Evolutionary conservation across 2,113 vertebrate genomes (phyloP), one percentile per base, ranked within the genome.

Genomic region (Conger conger): DNA sequence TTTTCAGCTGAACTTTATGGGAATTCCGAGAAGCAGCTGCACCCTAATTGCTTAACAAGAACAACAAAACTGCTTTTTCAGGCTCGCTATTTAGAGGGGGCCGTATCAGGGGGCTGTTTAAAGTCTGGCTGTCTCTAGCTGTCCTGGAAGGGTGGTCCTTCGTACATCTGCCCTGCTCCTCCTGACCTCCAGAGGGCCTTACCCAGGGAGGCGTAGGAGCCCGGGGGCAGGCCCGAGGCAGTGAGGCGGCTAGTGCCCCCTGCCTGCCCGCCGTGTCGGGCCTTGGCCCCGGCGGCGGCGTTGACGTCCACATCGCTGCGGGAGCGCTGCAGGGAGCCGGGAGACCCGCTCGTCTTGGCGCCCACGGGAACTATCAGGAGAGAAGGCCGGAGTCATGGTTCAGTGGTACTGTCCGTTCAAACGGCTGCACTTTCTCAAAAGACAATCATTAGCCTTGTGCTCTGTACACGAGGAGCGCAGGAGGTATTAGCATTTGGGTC

Each of bases 261-360:
- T 1, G 95, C 2, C 92, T 96, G 96, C 0, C 96, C 97, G 0
- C 94, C 88, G 3, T 97, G 96, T 76, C 97, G 97, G 0, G 96
- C 96, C 91, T 98, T 99, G 1, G 98, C 97, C 0, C 97, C 96
- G 0, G 97, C 95, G 0, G 97, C 98, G 15, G 98, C 97, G 0
- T 98, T 98, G 37, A 99, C 98, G 0, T 99, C 98, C 0, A 99
- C 97, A 87, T 99, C 98, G 0, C 98, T 99, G 86, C 97, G 96
- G 78, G 98, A 99, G 15, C 98, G 96, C 89, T 99, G 98, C 88
- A 99, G 94, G 80, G 96, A 93, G 80, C 95, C 95, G 0, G 96
- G 92, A 18, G 96, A 94, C 35, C 95, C 88, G 50, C 91, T 90
- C 0, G 93, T 88, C 93, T 96, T 99, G 90, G 93, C 94, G 89